Conservation (phyloP, 2,888 invertebrate species). For the Ichneumoninae sp. region DNA sequence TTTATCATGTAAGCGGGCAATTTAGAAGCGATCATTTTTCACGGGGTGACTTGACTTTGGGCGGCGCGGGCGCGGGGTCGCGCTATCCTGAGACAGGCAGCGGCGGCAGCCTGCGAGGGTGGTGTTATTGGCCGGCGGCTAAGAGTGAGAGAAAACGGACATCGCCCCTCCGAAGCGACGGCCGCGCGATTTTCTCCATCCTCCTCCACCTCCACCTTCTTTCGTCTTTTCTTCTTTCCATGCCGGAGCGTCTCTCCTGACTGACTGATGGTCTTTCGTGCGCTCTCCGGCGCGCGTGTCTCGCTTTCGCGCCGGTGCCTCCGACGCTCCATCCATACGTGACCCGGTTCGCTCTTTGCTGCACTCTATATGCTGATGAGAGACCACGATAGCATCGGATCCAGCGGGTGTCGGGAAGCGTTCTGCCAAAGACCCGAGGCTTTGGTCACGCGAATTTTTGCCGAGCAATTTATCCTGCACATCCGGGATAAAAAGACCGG, state of each 20-base stretch:
- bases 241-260: constrained; percentile 61
- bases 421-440: constrained; percentile 38
- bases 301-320: constrained; percentile 48
- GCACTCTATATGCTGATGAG: constrained; percentile 82
- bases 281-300: constrained; percentile 56
- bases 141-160: constrained; percentile 80
- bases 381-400: constrained; percentile 64
- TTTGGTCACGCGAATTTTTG: constrained; percentile 32
- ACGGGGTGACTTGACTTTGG: constrained; percentile 80
- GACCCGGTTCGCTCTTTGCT: constrained; percentile 71
- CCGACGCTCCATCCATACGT: constrained; percentile 70
- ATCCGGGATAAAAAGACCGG: constrained; percentile 9
- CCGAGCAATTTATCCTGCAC: constrained; percentile 51
- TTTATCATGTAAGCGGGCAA: constrained; percentile 84
- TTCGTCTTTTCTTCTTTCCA: constrained; percentile 49
- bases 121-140: constrained; percentile 82
- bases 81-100: constrained; percentile 40
- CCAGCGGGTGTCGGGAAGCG: constrained; percentile 25
- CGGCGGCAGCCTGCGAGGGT: constrained; percentile 61
- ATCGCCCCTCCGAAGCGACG: constrained; percentile 74
- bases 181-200: constrained; percentile 69
- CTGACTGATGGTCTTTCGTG: constrained; percentile 81
- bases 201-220: neutral
- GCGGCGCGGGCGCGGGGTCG: constrained; percentile 71
- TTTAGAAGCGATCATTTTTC: constrained; percentile 84